These are phyloP conservation scores for Sthenelais limicola DNA, from an alignment of 2,888 invertebrate genomes.

Conservation along the genomic window DNA sequence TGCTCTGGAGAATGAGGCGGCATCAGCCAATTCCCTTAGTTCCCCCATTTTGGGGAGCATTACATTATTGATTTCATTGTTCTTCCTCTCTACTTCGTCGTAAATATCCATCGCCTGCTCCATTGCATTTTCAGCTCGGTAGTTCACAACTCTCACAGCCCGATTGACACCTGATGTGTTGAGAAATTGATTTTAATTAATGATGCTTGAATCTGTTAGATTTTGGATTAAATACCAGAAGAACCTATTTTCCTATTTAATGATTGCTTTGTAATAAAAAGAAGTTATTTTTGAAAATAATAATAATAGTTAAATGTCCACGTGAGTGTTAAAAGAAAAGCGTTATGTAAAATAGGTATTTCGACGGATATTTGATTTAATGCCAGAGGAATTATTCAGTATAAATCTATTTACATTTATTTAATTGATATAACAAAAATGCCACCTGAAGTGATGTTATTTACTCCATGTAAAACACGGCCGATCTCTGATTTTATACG, in stretches of 20 bases:
- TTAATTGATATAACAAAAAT: neutral
- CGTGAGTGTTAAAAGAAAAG: too few relatives aligned
- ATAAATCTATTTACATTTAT: neutral
- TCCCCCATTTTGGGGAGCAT: slow-evolving; percentile 29
- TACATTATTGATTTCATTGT: neutral
- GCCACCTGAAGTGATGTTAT: slow-evolving; percentile 46
- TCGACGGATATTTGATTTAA: neutral
- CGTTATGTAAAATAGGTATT: neutral
- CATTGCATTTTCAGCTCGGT: slow-evolving; percentile 32
- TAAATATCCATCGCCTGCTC: neutral
- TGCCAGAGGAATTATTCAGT: neutral
- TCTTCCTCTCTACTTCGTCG: slow-evolving; percentile 3
- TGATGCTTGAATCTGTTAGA: slow-evolving; percentile 47
- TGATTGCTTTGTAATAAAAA: too few relatives aligned
- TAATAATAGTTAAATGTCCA: too few relatives aligned
- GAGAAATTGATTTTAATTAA: neutral
- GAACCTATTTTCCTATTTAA: too few relatives aligned
- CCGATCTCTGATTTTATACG: slow-evolving; percentile 51
- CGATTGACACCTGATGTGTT: slow-evolving; percentile 28
- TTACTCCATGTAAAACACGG: slow-evolving; percentile 54
- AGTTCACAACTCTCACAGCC: slow-evolving; percentile 24
- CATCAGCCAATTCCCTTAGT: slow-evolving; percentile 17
- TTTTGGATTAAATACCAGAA: neutral
- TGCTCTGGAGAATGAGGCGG: neutral
- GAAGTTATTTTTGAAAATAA: neutral